Evolutionary conservation across 2,888 invertebrate species (phyloP).

Genomic region (Eupithecia insigniata): DNA sequence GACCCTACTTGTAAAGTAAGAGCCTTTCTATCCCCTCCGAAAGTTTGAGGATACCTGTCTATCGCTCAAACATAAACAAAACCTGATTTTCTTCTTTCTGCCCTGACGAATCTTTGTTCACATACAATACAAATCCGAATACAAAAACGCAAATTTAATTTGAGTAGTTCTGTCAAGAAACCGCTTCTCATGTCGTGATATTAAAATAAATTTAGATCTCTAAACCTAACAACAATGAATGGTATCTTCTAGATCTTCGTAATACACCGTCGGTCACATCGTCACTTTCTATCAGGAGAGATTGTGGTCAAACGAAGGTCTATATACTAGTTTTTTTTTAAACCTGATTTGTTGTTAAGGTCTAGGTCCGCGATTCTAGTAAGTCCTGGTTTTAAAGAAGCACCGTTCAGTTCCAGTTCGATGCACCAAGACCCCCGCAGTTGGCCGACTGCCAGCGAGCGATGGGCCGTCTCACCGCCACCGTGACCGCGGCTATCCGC

Average conservation of each 20-base stretch:
- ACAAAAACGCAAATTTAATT: background rate
- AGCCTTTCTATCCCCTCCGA: background rate
- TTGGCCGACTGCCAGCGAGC: slow-evolving; percentile 69
- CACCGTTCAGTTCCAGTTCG: slow-evolving; percentile 70
- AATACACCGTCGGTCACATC: too few species aligned
- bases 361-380: background rate
- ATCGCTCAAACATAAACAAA: too few species aligned
- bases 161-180: background rate
- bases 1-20: slow-evolving; percentile 76
- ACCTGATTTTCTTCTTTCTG: too few species aligned
- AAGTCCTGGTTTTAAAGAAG: background rate
- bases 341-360: too few species aligned
- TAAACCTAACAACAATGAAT: too few species aligned
- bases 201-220: too few species aligned
- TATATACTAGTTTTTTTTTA: too few species aligned
- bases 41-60: background rate
- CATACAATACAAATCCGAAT: background rate
- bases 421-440: slow-evolving; percentile 70
- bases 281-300: too few species aligned
- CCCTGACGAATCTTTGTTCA: background rate
- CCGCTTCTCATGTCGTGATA: background rate
- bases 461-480: slow-evolving; percentile 70
- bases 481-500: slow-evolving; percentile 72
- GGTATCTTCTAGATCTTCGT: too few species aligned
- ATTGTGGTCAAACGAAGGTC: too few species aligned